Evolutionary conservation across 2,888 invertebrate species (phyloP), one percentile per base, ranked within the genome.

Genomic region (Microctonus brassicae): DNA sequence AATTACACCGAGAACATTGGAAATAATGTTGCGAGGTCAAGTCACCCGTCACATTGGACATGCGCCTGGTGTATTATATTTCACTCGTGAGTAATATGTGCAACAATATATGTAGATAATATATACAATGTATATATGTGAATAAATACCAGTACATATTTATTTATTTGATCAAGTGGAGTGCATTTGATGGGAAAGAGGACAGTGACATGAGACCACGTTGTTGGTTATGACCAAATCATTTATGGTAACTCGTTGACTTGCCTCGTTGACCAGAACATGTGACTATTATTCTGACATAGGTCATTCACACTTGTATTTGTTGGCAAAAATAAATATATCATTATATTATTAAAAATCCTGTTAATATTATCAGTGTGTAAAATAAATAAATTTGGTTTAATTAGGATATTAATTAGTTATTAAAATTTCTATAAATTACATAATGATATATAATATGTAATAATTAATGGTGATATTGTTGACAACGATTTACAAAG

Each of bases 131-230:
- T 24, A 47, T 24, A 47, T 33, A 33, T 42, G n/a, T n/a, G n/a
- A n/a, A n/a, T n/a, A n/a, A n/a, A n/a, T n/a, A n/a, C n/a, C n/a
- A n/a, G n/a, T n/a, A n/a, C n/a, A 61, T 53, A 68, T 52, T 52
- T 47, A 60, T 53, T 61, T 68, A 61, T 68, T 68, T 68, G 68
- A 68, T 68, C 68, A 34, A 68, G 68, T 68, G 68, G 61, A 68
- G 60, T 68, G 68, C 34, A 47, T 68, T 68, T 68, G 68, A 68
- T 68, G 68, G 68, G 58, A 52, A 57, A 68, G 68, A 52, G 68
- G 34, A 68, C 20, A 52, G 7, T 68, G 68, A 68, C 68, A 67
- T n/a, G 22, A 20, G 20, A 47, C 17, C 17, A 47, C n/a, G 47
- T 47, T 55, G 58, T 58, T 22, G n/a, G 58, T 34, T 26, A 1